Evolutionary conservation across 1,140 invertebrate genomes (phyloP), one percentile per base, ranked within the genome.

Genomic region (Melitaea cinxia): DNA sequence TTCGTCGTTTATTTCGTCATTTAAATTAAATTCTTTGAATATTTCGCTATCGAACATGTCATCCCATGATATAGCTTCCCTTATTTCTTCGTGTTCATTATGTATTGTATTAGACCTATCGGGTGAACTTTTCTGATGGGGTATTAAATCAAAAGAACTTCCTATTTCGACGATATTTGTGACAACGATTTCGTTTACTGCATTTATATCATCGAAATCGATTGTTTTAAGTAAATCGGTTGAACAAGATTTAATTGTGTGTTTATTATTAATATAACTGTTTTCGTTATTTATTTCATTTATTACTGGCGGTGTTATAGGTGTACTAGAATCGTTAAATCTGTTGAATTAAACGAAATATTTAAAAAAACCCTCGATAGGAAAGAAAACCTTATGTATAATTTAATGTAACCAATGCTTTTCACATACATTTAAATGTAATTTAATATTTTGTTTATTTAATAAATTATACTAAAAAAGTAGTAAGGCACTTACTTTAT

Each of bases 41-140:
- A 82, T 61, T 53, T 82, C 73, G 1, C 66, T 66, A 57, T 83
- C 82, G 63, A 86, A 80, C 72, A 86, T 83, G 45, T 83, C 67
- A 70, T 77, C 65, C 83, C 80, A 86, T 9, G 68, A 30, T 23
- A 75, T 50, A 52, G 30, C 15, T 33, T 30, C 19, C 14, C 14
- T 35, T 30, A 5, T 9, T 14, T 53, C 19, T 14, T 28, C 7
- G 6, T 19, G 7, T n/a, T 30, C 35, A 28, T 24, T 17, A 30
- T 15, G 9, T 21, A n/a, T 4, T n/a, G 21, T 10, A n/a, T 47
- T 21, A 5, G 9, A 4, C 23, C 1, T 33, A 33, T n/a, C 1
- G 6, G 21, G 21, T 23, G 9, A 3, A 47, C 42, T 3, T 1
- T 42, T 4, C 1, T 19, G 2, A 17, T 15, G 37, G 15, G 10